Conservation (phyloP, 2,113 vertebrate genomes). For the Cyprinus carpio region DNA sequence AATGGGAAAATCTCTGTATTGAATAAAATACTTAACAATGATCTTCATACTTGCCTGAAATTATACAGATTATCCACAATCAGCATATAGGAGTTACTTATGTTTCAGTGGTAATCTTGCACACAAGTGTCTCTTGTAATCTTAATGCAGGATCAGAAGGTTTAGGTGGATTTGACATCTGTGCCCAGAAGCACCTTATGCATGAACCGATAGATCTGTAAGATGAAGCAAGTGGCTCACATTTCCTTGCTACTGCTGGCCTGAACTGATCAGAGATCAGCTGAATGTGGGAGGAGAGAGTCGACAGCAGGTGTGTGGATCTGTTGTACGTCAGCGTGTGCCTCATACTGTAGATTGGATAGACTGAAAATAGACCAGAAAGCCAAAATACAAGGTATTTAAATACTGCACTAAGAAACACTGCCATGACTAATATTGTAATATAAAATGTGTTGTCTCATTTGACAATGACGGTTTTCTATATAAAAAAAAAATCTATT, state of each 20-base stretch:
- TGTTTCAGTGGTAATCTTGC: constrained; percentile 62
- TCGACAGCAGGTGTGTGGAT: constrained; percentile 45
- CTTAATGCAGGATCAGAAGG: constrained; percentile 47
- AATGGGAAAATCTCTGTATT: neutral
- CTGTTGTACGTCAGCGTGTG: neutral
- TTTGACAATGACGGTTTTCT: neutral
- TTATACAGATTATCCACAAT: neutral
- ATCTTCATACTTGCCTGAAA: neutral
- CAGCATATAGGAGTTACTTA: constrained; percentile 51
- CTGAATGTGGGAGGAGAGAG: neutral
- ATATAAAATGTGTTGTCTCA: neutral
- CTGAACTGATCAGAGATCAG: constrained; percentile 35
- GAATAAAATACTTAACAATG: neutral
- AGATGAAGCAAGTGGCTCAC: constrained; percentile 35
- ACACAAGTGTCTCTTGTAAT: constrained; percentile 69
- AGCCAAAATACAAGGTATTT: neutral
- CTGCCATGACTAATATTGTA: neutral
- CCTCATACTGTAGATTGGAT: neutral
- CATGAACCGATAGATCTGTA: constrained; percentile 9
- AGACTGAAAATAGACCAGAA: neutral
- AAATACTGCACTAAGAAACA: neutral
- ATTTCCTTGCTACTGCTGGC: constrained; percentile 37
- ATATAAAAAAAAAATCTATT: neutral
- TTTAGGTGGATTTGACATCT: constrained; percentile 42
- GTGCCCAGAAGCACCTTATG: constrained; percentile 27